phyloP scores from a whole-genome alignment of 1,140 invertebrate species.

The Zaprionus lachaisei region DNA sequence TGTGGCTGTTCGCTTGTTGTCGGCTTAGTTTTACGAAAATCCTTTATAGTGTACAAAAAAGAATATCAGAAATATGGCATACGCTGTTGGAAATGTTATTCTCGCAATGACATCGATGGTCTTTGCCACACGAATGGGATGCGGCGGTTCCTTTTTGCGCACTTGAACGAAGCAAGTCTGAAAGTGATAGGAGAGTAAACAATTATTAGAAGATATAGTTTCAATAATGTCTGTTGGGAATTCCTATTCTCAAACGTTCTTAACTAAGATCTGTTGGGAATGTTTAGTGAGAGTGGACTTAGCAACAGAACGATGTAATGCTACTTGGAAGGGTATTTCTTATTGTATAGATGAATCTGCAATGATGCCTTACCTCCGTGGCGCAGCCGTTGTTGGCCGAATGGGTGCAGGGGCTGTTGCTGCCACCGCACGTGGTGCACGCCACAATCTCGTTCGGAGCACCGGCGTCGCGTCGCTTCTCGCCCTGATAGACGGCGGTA shows the following conservation, averaged over 20 bases:
- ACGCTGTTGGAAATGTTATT: conserved; percentile 95
- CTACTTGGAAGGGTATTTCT: background rate
- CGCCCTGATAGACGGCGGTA: conserved; percentile 87
- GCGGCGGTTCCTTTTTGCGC: conserved; percentile 94
- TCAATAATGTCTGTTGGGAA: background rate
- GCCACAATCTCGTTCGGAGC: conserved; percentile 91
- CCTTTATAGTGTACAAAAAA: conserved; percentile 96
- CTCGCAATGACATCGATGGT: conserved; percentile 97
- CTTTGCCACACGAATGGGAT: conserved; percentile 96
- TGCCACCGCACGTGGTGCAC: conserved; percentile 90
- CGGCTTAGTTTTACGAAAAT: conserved; percentile 86
- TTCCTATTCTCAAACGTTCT: background rate
- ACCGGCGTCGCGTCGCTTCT: conserved; percentile 91
- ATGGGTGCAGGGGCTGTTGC: conserved; percentile 92
- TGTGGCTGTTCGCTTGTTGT: conserved; percentile 38
- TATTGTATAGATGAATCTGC: background rate
- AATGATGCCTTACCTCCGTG: conserved; percentile 88
- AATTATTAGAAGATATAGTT: background rate
- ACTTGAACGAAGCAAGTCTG: conserved; percentile 91
- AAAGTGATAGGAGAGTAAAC: conserved; percentile 32
- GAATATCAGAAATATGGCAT: conserved; percentile 96
- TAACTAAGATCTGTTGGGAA: background rate
- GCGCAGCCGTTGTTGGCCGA: conserved; percentile 94
- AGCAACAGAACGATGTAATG: background rate
- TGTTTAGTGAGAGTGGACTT: background rate